A percentile compares a stretch with the other conserved stretches of the same genome.
Conservation (phyloP, 2,797 vertebrate genomes). For the Lycodopsis pacificus region DNA sequence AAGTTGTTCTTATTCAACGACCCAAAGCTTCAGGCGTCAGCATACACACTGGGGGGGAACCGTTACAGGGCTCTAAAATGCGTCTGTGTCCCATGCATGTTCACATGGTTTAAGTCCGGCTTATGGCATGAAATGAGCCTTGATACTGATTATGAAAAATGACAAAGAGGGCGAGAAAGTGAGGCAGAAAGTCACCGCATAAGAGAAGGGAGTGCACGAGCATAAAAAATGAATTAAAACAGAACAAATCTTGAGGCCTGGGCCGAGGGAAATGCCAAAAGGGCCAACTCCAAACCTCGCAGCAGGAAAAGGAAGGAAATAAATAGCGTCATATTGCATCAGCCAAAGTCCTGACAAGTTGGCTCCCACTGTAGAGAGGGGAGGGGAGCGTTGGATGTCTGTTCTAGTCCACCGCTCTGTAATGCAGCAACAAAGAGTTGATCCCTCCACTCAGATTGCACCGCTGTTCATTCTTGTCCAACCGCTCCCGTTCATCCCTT, state of each 20-base stretch:
- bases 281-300: neutral
- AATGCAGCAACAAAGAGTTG: neutral
- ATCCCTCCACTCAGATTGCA: neutral
- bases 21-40: neutral
- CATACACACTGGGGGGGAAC: neutral
- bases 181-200: neutral
- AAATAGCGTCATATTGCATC: conserved; percentile 23
- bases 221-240: neutral
- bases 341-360: conserved; percentile 29
- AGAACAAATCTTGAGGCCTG: neutral
- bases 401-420: neutral
- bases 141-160: neutral
- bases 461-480: neutral
- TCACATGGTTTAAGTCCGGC: neutral
- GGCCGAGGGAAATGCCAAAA: neutral
- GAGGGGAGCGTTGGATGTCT: neutral
- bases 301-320: conserved; percentile 6
- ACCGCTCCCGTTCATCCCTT: neutral
- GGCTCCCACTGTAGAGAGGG: neutral
- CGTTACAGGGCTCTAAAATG: neutral
- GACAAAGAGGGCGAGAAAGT: neutral
- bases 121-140: neutral
- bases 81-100: neutral
- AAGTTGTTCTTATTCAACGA: neutral
- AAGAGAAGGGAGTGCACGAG: neutral